Evolutionary conservation across 2,888 invertebrate genomes (phyloP).

Genomic region (Cremastobaeus sp.): DNA sequence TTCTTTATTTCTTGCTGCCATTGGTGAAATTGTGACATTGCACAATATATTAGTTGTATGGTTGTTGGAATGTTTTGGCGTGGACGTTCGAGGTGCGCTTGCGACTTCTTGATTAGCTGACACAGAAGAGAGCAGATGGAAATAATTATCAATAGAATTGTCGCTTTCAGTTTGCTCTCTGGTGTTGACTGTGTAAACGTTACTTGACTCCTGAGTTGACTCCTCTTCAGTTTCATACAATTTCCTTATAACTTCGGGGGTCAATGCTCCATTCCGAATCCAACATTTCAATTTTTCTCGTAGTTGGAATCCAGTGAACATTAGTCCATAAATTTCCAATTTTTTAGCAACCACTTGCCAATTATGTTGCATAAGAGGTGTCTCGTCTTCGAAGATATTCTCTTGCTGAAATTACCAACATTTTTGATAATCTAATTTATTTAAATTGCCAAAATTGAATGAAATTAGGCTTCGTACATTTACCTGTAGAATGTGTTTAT

Average conservation of each 20-base stretch:
- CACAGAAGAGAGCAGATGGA: no score
- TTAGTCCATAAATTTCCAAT: slow-evolving; percentile 12
- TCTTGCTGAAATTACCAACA: slow-evolving; percentile 1
- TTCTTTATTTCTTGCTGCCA: slow-evolving; percentile 1
- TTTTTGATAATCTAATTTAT: slow-evolving; percentile 1
- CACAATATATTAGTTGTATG: slow-evolving; percentile 12
- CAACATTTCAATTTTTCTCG: slow-evolving; percentile 17
- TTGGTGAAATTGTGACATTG: slow-evolving; percentile 34
- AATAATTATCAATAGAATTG: slow-evolving; percentile 2
- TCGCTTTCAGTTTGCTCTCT: background rate
- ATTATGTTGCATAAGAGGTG: slow-evolving; percentile 29
- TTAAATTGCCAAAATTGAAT: background rate
- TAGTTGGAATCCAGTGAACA: slow-evolving; percentile 23
- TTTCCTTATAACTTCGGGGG: background rate
- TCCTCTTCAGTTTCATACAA: background rate
- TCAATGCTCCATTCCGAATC: slow-evolving; percentile 1
- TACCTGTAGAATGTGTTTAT: slow-evolving; percentile 27
- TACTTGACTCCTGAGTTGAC: no score
- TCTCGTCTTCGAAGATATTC: slow-evolving; percentile 9
- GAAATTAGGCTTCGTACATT: no score
- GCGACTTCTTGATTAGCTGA: no score
- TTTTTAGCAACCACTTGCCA: slow-evolving; percentile 32
- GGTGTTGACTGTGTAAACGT: no score
- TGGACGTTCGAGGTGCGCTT: slow-evolving; percentile 31
- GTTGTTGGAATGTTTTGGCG: slow-evolving; percentile 24